A percentile compares a stretch with the other conserved stretches of the same genome.
Conservation (phyloP, 2,113 vertebrate species). For the Mugil cephalus region DNA sequence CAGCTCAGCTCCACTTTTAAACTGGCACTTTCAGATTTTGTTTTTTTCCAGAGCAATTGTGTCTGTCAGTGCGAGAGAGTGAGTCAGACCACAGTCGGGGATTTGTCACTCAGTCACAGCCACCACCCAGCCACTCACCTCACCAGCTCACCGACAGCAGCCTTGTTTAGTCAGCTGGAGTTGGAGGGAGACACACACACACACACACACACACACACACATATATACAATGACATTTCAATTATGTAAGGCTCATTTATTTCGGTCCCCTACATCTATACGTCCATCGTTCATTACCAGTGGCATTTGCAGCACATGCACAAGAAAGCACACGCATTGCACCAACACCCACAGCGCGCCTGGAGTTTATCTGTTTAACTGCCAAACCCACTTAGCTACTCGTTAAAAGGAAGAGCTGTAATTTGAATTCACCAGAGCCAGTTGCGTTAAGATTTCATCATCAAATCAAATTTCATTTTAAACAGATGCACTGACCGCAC, state of each 20-base stretch:
- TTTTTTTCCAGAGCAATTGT: constrained; percentile 10
- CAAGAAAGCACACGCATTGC: constrained; percentile 3
- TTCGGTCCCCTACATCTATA: constrained; percentile 36
- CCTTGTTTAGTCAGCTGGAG: constrained; percentile 57
- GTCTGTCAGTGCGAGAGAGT: constrained; percentile 28
- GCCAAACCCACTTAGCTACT: constrained; percentile 47
- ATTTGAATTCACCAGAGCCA: constrained; percentile 33
- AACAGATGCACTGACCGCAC: constrained; percentile 38
- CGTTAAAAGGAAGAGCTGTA: constrained; percentile 41
- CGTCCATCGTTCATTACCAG: constrained; percentile 42
- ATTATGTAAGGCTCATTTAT: constrained; percentile 48
- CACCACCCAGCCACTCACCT: constrained; percentile 55
- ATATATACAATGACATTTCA: constrained; percentile 36
- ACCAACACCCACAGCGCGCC: not conserved
- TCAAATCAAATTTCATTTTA: constrained; percentile 56
- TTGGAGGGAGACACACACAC: constrained; percentile 14
- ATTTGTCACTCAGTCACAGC: constrained; percentile 66
- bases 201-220: constrained; percentile 22
- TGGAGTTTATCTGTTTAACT: constrained; percentile 50
- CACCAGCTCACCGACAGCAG: constrained; percentile 37
- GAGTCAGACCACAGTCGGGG: constrained; percentile 51
- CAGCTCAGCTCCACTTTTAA: no score
- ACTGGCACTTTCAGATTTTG: not conserved
- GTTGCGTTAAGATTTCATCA: constrained; percentile 69
- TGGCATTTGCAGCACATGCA: constrained; percentile 9